A percentile compares a stretch with the other conserved stretches of the same genome.
phyloP scores from a whole-genome alignment of 2,113 vertebrate species.

The Oceanodroma tethys region DNA sequence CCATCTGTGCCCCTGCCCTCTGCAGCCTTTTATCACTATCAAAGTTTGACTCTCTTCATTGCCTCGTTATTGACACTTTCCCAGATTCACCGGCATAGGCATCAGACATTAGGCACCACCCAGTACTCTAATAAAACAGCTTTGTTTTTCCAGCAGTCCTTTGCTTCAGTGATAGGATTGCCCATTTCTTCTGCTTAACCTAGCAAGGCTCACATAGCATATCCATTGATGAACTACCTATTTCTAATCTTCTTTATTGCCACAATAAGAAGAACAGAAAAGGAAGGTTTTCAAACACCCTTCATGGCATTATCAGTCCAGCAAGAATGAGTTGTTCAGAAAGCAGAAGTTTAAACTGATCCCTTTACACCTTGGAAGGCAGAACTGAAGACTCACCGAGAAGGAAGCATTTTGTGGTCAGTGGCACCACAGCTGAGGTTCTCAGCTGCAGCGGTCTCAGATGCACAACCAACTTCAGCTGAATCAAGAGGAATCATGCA shows the following conservation, averaged over 20 bases:
- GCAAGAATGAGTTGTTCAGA: not conserved
- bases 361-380: not conserved
- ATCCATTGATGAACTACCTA: not conserved
- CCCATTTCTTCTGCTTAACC: not conserved
- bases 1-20: not conserved
- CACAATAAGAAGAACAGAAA: not conserved
- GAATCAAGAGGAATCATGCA: not conserved
- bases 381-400: rapidly evolving
- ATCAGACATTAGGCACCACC: not conserved
- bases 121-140: not conserved
- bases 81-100: not conserved
- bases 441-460: not conserved
- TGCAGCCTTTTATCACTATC: not conserved
- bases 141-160: not conserved
- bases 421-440: not conserved
- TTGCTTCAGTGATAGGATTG: not conserved
- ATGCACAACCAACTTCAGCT: not conserved
- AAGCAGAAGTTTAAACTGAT: not conserved
- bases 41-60: not conserved
- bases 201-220: not conserved
- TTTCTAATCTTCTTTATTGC: not conserved
- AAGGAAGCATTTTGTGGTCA: not conserved
- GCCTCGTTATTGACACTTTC: not conserved
- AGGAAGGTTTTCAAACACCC: not conserved
- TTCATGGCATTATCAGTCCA: not conserved